A percentile compares a stretch with the other conserved stretches of the same genome.
phyloP scores from a whole-genome alignment of 2,797 vertebrate species.

The Nyctibius grandis region DNA sequence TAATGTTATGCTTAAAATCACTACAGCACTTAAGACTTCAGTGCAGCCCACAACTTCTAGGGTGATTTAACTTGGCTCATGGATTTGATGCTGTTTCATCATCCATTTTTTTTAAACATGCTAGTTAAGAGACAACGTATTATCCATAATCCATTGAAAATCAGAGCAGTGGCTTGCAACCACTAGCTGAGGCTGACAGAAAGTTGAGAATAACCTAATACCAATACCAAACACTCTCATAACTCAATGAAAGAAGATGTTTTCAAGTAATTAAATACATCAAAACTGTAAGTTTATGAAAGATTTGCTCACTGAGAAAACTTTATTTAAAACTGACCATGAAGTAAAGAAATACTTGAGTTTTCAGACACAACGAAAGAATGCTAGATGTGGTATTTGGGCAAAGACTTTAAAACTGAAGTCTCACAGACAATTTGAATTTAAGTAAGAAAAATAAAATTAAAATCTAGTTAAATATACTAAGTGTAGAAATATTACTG shows the following conservation, averaged over 20 bases:
- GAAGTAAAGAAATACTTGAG: background rate
- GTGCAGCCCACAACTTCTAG: background rate
- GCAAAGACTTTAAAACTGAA: background rate
- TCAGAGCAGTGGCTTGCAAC: background rate
- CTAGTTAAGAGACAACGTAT: background rate
- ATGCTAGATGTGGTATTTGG: background rate
- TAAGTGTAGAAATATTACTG: background rate
- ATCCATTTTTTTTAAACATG: background rate
- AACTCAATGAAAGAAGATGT: background rate
- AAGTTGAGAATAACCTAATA: background rate
- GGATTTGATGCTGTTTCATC: background rate
- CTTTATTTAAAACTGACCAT: background rate
- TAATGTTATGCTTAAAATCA: background rate
- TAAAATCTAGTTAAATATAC: background rate
- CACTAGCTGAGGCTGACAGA: background rate
- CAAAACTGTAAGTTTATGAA: background rate
- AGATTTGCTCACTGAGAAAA: background rate
- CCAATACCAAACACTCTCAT: background rate
- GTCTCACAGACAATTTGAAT: rapidly evolving
- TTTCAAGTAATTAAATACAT: background rate
- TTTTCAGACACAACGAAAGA: background rate
- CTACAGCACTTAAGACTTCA: background rate
- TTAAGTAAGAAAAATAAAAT: background rate
- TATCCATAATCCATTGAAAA: background rate
- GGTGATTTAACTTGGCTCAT: background rate